These are phyloP conservation scores for Rhimphoctona megacephalus DNA, from an alignment of 2,888 invertebrate species.

Conservation along the genomic window DNA sequence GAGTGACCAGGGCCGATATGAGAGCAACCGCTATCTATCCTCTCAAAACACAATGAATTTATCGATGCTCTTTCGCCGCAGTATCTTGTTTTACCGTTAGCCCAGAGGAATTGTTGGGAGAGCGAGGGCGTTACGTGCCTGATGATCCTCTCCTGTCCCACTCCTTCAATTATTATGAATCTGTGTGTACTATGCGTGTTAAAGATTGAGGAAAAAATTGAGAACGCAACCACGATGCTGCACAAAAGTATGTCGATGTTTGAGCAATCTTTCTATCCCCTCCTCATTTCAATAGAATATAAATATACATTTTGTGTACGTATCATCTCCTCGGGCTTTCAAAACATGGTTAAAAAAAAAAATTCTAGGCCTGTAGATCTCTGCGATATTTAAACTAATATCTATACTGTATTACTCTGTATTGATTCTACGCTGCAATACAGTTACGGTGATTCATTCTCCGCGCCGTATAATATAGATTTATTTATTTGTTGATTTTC, in stretches of 20 bases:
- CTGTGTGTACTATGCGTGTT: slow-evolving; percentile 16
- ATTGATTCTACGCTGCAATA: slow-evolving; percentile 53
- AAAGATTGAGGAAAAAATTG: slow-evolving; percentile 28
- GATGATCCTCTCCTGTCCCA: slow-evolving; percentile 53
- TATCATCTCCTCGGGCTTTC: background rate
- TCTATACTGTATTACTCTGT: slow-evolving; percentile 33
- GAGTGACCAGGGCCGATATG: slow-evolving; percentile 71
- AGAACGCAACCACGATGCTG: slow-evolving; percentile 26
- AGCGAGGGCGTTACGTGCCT: slow-evolving; percentile 68
- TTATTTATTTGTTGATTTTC: slow-evolving; percentile 21
- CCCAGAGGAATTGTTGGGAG: slow-evolving; percentile 46
- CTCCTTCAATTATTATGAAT: slow-evolving; percentile 32
- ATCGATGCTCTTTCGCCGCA: slow-evolving; percentile 60
- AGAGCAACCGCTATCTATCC: slow-evolving; percentile 49
- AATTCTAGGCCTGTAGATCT: background rate
- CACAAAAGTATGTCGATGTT: slow-evolving; percentile 70
- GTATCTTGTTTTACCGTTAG: slow-evolving; percentile 70
- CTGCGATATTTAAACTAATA: slow-evolving; percentile 22
- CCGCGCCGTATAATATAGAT: slow-evolving; percentile 15
- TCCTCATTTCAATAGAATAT: background rate
- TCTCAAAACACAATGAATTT: slow-evolving; percentile 73
- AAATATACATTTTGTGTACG: background rate
- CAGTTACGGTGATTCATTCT: slow-evolving; percentile 58
- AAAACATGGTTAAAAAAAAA: background rate
- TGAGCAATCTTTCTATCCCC: slow-evolving; percentile 49